Evolutionary conservation across 2,888 invertebrate genomes (phyloP).

Genomic region (Drosophila mettleri): DNA sequence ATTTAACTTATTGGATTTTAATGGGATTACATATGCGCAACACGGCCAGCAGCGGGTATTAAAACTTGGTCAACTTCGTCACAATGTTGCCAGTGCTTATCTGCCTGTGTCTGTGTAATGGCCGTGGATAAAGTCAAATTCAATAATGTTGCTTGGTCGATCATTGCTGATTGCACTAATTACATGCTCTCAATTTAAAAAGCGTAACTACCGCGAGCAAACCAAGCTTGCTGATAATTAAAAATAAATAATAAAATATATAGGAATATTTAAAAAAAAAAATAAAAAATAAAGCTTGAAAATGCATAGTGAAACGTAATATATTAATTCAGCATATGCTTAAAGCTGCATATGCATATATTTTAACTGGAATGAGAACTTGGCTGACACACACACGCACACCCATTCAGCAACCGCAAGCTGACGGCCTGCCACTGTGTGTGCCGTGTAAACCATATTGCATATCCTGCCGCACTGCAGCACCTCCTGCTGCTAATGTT

Average conservation of each 20-base stretch:
- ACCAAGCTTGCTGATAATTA: not conserved
- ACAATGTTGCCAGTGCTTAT: not conserved
- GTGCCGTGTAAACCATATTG: constrained; percentile 37
- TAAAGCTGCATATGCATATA: not conserved
- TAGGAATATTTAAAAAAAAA: not conserved
- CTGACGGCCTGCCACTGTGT: constrained; percentile 34
- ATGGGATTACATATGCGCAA: constrained; percentile 82
- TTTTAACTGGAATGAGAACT: constrained; percentile 6
- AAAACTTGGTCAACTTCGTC: constrained; percentile 70
- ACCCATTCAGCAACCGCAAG: constrained; percentile 17
- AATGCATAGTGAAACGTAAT: not conserved
- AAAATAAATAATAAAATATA: not conserved
- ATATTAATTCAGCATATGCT: constrained; percentile 5
- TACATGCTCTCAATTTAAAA: constrained; percentile 15
- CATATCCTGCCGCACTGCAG: constrained; percentile 20
- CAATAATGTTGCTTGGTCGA: constrained; percentile 36
- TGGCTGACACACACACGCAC: constrained; percentile 1
- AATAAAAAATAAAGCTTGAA: not conserved
- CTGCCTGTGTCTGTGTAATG: constrained; percentile 27
- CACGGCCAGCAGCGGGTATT: constrained; percentile 66
- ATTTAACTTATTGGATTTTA: constrained; percentile 84
- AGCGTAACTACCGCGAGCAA: not conserved
- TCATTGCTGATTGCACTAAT: constrained; percentile 51
- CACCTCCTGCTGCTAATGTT: constrained; percentile 2
- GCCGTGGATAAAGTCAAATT: constrained; percentile 37